phyloP scores from a whole-genome alignment of 2,888 invertebrate genomes.

The Pollenia labialis region DNA sequence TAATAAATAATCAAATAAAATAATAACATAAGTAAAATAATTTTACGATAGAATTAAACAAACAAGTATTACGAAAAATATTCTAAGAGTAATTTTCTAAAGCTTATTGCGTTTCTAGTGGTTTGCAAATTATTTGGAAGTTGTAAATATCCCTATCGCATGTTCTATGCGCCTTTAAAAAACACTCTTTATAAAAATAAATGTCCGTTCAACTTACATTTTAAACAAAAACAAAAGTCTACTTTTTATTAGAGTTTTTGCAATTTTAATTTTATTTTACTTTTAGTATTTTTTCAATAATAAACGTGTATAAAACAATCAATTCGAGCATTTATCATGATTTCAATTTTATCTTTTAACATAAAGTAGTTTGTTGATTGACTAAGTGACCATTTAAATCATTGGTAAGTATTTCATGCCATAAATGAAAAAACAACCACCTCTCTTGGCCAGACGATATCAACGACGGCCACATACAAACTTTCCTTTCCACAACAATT shows the following conservation, averaged over 20 bases:
- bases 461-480: constrained; percentile 14
- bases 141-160: too few species aligned
- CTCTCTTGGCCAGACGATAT: constrained; percentile 5
- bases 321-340: constrained; percentile 50
- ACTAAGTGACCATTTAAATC: constrained; percentile 69
- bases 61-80: too few species aligned
- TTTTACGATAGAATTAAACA: too few species aligned
- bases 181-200: neutral
- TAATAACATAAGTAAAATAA: too few species aligned
- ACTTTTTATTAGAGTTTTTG: neutral
- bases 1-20: too few species aligned
- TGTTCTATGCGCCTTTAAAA: too few species aligned
- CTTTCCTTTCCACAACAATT: constrained; percentile 42
- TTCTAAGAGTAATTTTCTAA: too few species aligned
- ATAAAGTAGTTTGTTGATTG: constrained; percentile 64
- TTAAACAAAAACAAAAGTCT: too few species aligned
- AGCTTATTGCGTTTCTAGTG: too few species aligned
- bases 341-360: constrained; percentile 61
- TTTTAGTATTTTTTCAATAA: constrained; percentile 25
- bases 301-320: constrained; percentile 28
- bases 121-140: too few species aligned
- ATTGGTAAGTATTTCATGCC: constrained; percentile 28
- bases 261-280: neutral
- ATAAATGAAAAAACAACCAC: constrained; percentile 27
- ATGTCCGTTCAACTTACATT: too few species aligned